Conservation (phyloP, 2,797 vertebrate species). For the Choloepus didactylus region DNA sequence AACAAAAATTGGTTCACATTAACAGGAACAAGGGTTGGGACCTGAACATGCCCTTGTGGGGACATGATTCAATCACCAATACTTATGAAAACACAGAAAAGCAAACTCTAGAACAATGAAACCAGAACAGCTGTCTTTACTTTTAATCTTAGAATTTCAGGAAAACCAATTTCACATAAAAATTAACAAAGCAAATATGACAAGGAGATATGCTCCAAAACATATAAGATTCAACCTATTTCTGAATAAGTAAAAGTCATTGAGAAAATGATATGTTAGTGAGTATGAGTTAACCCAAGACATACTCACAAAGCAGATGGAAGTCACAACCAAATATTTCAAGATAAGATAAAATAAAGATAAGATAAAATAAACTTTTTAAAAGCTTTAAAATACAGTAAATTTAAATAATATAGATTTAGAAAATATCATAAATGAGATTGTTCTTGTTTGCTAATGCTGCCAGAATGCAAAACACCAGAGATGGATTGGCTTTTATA, state of each 20-base stretch:
- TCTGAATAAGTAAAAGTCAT: not conserved
- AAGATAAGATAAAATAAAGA: no score
- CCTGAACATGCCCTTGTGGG: not conserved
- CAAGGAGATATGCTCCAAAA: not conserved
- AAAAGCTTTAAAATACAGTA: no score
- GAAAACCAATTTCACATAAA: not conserved
- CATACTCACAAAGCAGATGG: no score
- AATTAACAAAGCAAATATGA: not conserved
- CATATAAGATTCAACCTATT: not conserved
- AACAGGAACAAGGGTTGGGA: not conserved
- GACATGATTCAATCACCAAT: not conserved
- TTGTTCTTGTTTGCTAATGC: no score
- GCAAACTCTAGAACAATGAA: not conserved
- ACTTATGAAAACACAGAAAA: not conserved
- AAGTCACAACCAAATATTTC: no score
- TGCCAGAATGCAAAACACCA: no score
- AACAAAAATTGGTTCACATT: not conserved
- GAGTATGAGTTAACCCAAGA: no score
- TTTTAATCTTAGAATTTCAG: not conserved
- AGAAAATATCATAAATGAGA: no score
- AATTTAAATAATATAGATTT: no score
- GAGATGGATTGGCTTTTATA: no score
- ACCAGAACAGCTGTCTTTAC: not conserved
- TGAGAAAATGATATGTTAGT: not conserved
- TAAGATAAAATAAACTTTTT: no score